Evolutionary conservation across 2,888 invertebrate genomes (phyloP).

Genomic region (Eupeodes latifasciatus): DNA sequence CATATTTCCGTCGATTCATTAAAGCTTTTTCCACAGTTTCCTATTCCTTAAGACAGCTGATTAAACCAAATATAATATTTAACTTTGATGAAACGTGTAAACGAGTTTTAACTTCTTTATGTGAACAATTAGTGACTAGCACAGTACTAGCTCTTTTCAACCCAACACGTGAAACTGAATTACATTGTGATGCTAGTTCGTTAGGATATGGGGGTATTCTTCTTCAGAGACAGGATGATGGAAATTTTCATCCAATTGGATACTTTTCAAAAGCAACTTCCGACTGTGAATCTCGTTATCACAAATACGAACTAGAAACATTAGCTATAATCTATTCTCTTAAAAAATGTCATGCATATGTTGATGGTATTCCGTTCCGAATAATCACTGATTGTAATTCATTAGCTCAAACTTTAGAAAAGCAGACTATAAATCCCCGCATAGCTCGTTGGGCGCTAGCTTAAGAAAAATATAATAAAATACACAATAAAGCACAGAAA

Average conservation of each 20-base stretch:
- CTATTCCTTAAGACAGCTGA: background rate
- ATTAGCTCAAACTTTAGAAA: slow-evolving; percentile 43
- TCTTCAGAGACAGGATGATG: no score
- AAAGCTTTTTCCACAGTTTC: background rate
- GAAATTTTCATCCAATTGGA: slow-evolving; percentile 54
- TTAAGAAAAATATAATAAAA: slow-evolving; percentile 60
- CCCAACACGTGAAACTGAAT: slow-evolving; percentile 7
- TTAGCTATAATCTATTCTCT: slow-evolving; percentile 32
- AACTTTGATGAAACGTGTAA: background rate
- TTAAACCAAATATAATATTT: background rate
- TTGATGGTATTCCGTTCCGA: slow-evolving; percentile 33
- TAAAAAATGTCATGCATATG: slow-evolving; percentile 17
- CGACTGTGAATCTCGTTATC: slow-evolving; percentile 78
- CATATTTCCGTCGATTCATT: background rate
- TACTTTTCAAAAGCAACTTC: slow-evolving; percentile 78
- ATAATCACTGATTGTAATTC: slow-evolving; percentile 46
- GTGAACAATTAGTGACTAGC: slow-evolving; percentile 1
- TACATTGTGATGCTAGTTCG: no score
- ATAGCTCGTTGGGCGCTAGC: slow-evolving; percentile 79
- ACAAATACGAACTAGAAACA: slow-evolving; percentile 60
- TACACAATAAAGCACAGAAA: slow-evolving; percentile 23
- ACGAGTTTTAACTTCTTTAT: background rate
- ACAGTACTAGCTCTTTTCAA: slow-evolving; percentile 14
- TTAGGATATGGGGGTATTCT: no score
- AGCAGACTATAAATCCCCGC: slow-evolving; percentile 74